Percentiles rank a stretch among this genome's conserved stretches.
Conservation (phyloP, 2,888 invertebrate species). For the Sarcophaga caerulescens region DNA sequence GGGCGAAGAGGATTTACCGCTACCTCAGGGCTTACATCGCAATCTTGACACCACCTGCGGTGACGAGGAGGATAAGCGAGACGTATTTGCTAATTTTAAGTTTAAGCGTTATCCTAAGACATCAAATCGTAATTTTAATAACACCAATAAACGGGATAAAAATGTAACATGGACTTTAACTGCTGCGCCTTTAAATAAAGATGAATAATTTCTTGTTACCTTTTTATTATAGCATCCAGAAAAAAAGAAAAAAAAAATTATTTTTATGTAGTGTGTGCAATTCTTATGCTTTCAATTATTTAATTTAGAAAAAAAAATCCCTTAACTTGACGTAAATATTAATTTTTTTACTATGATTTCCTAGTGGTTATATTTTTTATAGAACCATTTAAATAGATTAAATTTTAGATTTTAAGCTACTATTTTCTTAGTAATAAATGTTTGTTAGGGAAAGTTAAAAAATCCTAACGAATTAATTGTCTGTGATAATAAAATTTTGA, state of each 20-base stretch:
- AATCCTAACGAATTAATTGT: constrained; percentile 55
- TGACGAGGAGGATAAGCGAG: constrained; percentile 71
- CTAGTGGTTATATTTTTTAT: not conserved
- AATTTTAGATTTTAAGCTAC: constrained; percentile 44
- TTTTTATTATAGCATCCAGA: not conserved
- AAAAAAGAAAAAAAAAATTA: not conserved
- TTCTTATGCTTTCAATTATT: constrained; percentile 11
- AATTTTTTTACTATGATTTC: too few relatives aligned
- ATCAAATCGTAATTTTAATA: constrained; percentile 73
- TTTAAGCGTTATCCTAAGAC: constrained; percentile 75
- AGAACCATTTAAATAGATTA: constrained; percentile 5
- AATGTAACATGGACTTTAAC: constrained; percentile 76
- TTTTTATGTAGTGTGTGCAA: constrained; percentile 27
- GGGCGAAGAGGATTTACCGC: constrained; percentile 66
- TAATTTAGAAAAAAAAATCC: constrained; percentile 1
- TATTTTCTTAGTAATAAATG: constrained; percentile 38
- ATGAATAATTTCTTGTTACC: constrained; percentile 41
- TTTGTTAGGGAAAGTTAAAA: constrained; percentile 44
- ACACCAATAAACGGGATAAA: constrained; percentile 74
- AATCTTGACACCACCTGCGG: constrained; percentile 72
- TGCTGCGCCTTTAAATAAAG: constrained; percentile 34
- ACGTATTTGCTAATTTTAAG: constrained; percentile 78
- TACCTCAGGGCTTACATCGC: constrained; percentile 72
- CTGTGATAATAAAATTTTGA: constrained; percentile 62
- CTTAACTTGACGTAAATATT: too few relatives aligned